Conservation (phyloP, 53 echinoderm and acorn worm genomes). For the Echinometra lucunter region DNA sequence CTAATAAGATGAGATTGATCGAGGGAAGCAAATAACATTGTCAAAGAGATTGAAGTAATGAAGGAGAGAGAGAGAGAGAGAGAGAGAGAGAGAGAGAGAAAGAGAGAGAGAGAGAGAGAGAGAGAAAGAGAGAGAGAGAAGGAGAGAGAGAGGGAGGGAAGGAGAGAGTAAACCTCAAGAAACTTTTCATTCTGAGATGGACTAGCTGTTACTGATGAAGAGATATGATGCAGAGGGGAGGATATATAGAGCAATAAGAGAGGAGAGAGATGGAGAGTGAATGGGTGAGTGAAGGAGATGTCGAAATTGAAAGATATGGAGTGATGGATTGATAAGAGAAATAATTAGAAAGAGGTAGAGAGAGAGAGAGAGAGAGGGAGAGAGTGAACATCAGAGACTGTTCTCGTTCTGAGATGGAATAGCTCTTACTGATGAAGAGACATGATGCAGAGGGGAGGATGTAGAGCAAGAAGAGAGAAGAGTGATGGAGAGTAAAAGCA, state of each 20-base stretch:
- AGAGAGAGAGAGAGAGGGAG: too few relatives aligned
- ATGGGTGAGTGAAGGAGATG: not conserved
- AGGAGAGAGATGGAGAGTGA: not conserved
- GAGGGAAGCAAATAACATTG: conserved; percentile 55
- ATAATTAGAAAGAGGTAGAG: too few relatives aligned
- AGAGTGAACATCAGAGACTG: not conserved
- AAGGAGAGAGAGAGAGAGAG: too few relatives aligned
- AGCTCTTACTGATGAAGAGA: not conserved
- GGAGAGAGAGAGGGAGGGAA: too few relatives aligned
- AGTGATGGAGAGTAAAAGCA: not conserved
- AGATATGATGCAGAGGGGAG: not conserved
- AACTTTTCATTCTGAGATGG: not conserved
- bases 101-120: too few relatives aligned
- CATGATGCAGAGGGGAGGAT: not conserved
- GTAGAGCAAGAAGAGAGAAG: not conserved
- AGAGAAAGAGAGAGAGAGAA: too few relatives aligned
- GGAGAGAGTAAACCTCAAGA: not conserved
- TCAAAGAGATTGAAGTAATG: conserved; percentile 53
- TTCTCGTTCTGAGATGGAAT: not conserved
- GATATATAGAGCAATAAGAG: not conserved
- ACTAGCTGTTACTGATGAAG: not conserved
- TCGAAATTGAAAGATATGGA: too few relatives aligned
- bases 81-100: too few relatives aligned
- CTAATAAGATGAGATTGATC: conserved; percentile 42
- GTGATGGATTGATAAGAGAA: not conserved